phyloP scores from a whole-genome alignment of 1,140 invertebrate genomes.

The Panagrolaimus sp. region DNA sequence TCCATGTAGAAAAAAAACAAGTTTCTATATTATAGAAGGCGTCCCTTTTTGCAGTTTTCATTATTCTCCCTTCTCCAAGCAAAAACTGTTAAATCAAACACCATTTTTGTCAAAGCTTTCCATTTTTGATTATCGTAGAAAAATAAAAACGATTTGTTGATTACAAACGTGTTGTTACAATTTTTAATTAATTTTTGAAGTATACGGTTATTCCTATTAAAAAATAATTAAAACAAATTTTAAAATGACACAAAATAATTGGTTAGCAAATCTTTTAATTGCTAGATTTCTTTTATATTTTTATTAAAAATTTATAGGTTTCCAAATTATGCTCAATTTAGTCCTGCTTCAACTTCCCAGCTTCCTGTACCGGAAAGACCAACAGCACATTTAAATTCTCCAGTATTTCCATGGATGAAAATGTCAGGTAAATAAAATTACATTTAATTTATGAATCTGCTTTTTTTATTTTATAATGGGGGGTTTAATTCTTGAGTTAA shows the following conservation, averaged over 20 bases:
- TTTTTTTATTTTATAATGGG: too few species aligned
- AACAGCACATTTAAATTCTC: constrained; percentile 10
- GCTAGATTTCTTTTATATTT: background rate
- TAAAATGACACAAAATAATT: background rate
- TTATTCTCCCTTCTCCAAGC: background rate
- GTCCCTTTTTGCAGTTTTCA: constrained; percentile 10
- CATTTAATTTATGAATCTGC: too few species aligned
- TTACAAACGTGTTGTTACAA: background rate
- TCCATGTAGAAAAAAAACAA: background rate
- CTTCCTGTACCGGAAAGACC: background rate
- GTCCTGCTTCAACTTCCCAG: constrained; percentile 10
- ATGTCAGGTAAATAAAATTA: constrained; percentile 22
- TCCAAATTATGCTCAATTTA: constrained; percentile 7
- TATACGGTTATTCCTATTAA: background rate
- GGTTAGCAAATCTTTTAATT: background rate
- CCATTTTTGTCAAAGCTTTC: too few species aligned
- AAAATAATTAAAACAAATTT: too few species aligned
- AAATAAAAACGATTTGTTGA: background rate
- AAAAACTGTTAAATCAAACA: too few species aligned
- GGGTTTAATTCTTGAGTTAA: too few species aligned
- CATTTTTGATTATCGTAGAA: too few species aligned
- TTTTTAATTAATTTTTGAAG: constrained; percentile 6
- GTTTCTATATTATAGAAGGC: constrained; percentile 8
- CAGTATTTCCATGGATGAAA: constrained; percentile 25
- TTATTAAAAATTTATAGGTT: constrained; percentile 14